Conservation (phyloP, 23 tunicate species). For the Halocynthia roretzi region DNA sequence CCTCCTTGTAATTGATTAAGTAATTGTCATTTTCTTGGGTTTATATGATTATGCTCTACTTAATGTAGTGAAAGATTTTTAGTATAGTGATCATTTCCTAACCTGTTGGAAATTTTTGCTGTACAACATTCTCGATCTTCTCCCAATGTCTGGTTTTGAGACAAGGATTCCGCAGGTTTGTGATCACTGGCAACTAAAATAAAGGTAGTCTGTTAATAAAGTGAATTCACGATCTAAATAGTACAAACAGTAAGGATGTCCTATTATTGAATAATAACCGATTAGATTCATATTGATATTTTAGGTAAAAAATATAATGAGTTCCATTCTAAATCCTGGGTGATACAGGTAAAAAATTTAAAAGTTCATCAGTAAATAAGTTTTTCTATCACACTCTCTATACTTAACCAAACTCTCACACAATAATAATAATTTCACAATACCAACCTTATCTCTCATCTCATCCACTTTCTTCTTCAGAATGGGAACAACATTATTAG, state of each 20-base stretch:
- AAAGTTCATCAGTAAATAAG: too few species aligned
- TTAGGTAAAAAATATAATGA: neutral
- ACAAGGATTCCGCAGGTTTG: constrained; percentile 90
- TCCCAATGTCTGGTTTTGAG: constrained; percentile 97
- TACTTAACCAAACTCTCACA: too few species aligned
- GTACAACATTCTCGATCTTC: constrained; percentile 67
- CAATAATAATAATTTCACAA: too few species aligned
- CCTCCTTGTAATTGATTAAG: constrained; percentile 2
- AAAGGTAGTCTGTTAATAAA: neutral
- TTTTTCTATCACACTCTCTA: too few species aligned
- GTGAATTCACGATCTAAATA: neutral
- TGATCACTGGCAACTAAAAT: constrained; percentile 87
- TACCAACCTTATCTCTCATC: constrained; percentile 80
- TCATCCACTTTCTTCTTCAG: constrained; percentile 83
- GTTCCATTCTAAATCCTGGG: neutral
- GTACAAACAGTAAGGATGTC: neutral
- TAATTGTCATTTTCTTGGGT: neutral
- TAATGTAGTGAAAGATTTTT: too few species aligned
- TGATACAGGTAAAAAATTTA: too few species aligned
- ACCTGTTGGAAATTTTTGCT: constrained; percentile 75
- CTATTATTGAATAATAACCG: neutral
- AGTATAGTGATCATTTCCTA: neutral
- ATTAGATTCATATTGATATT: neutral
- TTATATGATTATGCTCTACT: too few species aligned
- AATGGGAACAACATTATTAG: constrained; percentile 90